Evolutionary conservation across 2,797 vertebrate species (phyloP).

Genomic region (Eurystomus glaucurus): DNA sequence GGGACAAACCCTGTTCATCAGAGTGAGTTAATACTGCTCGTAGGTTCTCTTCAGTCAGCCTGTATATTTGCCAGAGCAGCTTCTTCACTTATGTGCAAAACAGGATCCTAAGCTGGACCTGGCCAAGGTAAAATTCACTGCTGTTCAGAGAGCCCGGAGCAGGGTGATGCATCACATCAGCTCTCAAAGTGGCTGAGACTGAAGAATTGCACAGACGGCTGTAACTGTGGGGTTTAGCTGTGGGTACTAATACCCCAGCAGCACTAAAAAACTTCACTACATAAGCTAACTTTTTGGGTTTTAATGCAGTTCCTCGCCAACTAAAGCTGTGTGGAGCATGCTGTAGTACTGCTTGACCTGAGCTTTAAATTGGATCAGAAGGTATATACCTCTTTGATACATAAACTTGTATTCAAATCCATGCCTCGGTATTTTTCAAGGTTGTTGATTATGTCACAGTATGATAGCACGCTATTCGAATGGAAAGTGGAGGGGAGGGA

Average conservation of each 20-base stretch:
- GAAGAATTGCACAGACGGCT: fast-evolving
- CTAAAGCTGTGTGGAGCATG: background rate
- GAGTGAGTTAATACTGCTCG: background rate
- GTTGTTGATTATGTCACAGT: slow-evolving; percentile 49
- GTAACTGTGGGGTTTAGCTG: background rate
- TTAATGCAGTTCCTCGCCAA: background rate
- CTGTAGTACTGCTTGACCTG: background rate
- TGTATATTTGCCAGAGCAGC: background rate
- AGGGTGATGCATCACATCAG: fast-evolving
- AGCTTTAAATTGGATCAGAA: slow-evolving; percentile 46
- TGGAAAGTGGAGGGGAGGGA: background rate
- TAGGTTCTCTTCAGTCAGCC: background rate
- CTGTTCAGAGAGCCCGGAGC: background rate
- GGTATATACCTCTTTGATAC: background rate
- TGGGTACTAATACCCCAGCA: background rate
- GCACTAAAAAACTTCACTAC: background rate
- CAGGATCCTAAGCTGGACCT: background rate
- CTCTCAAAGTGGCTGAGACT: background rate
- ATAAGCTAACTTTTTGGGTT: background rate
- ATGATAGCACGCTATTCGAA: background rate
- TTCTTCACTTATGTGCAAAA: background rate
- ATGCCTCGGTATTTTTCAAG: slow-evolving; percentile 12
- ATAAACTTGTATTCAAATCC: slow-evolving; percentile 1
- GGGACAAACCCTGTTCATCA: background rate
- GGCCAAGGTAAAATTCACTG: background rate